A percentile compares a stretch with the other conserved stretches of the same genome.
phyloP scores from a whole-genome alignment of 2,888 invertebrate genomes.

The Auanema sp. region DNA sequence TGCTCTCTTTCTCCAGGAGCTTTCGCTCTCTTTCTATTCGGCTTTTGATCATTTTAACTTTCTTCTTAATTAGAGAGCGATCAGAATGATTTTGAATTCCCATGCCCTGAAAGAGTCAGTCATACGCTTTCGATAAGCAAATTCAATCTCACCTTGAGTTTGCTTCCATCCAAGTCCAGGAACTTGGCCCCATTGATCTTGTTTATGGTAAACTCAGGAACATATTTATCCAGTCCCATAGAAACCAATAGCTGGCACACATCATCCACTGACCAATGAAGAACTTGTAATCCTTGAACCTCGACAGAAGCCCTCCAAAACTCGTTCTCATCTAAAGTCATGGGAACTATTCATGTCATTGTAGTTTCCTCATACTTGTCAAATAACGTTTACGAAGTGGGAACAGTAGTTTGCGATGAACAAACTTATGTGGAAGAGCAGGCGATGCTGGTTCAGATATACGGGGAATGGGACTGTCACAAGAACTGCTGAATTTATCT shows the following conservation, averaged over 20 bases:
- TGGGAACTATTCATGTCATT: neutral
- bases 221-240: slow-evolving; percentile 80
- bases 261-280: slow-evolving; percentile 61
- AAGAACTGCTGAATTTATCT: slow-evolving; percentile 42
- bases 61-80: slow-evolving; percentile 69
- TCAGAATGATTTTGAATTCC: slow-evolving; percentile 68
- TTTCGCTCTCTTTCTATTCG: slow-evolving; percentile 69
- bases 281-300: slow-evolving; percentile 55
- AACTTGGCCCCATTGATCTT: slow-evolving; percentile 85
- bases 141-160: slow-evolving; percentile 74
- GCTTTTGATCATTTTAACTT: slow-evolving; percentile 68
- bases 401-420: slow-evolving; percentile 56
- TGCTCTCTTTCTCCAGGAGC: slow-evolving; percentile 81
- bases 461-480: slow-evolving; percentile 58
- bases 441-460: slow-evolving; percentile 61
- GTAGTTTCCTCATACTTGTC: slow-evolving; percentile 20
- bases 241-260: slow-evolving; percentile 62
- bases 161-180: slow-evolving; percentile 84
- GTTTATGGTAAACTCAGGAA: slow-evolving; percentile 83
- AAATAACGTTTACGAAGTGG: slow-evolving; percentile 53
- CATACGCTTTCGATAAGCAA: neutral
- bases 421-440: slow-evolving; percentile 59
- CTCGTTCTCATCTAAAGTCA: slow-evolving; percentile 53
- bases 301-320: slow-evolving; percentile 59
- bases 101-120: slow-evolving; percentile 64